phyloP scores from a whole-genome alignment of 2,888 invertebrate genomes.

The Tipula lateralis region DNA sequence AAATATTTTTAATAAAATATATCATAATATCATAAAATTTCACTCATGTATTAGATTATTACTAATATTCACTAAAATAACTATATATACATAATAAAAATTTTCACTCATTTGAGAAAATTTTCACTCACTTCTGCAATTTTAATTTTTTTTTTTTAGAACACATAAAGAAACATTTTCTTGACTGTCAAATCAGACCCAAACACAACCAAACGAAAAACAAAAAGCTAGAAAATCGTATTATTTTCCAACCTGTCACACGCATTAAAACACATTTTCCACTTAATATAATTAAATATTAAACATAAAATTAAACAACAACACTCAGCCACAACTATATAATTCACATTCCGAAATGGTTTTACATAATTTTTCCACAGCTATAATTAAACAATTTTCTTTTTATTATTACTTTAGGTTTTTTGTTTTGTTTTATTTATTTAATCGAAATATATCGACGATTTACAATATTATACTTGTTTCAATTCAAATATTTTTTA shows the following conservation, averaged over 20 bases:
- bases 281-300: neutral
- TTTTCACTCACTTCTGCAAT: neutral
- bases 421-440: neutral
- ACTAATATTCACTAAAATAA: neutral
- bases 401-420: no score
- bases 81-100: neutral
- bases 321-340: neutral
- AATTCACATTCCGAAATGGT: neutral
- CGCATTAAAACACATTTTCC: neutral
- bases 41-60: neutral
- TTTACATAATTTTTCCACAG: neutral
- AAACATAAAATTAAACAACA: neutral
- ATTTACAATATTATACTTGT: neutral
- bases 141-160: neutral
- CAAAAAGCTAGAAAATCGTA: neutral
- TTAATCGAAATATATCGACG: neutral
- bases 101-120: neutral
- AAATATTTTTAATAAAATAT: neutral
- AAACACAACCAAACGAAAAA: neutral
- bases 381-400: neutral
- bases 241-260: neutral
- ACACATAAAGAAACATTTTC: neutral
- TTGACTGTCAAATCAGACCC: neutral
- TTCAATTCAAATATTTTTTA: neutral
- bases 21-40: constrained; percentile 15